Evolutionary conservation across 2,888 invertebrate species (phyloP), one percentile per base, ranked within the genome.

Genomic region (Nebria salina): DNA sequence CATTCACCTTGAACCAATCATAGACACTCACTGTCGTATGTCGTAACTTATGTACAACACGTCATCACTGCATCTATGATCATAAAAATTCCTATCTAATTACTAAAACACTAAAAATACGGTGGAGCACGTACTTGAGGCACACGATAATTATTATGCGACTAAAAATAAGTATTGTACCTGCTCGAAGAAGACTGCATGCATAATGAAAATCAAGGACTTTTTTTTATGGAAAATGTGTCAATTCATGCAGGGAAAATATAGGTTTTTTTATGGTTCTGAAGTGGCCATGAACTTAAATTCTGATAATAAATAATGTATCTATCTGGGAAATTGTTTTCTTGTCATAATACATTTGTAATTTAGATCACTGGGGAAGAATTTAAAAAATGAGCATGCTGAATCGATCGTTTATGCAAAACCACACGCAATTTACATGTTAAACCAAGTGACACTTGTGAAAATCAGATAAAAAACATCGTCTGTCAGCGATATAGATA

Each of bases 361-460:
- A 34, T 34, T 34, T 34, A 34, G 34, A 34, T 34, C 34, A 5
- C 34, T 34, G 34, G 34, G 34, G 54, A 54, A 13, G 54, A 54
- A 54, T 54, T 54, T 54, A 54, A 54, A 34, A 54, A 54, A 54
- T 54, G 54, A 54, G 13, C 54, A 54, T 11, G 0, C 8, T 3
- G 54, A 54, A 54, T 54, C 54, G 54, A 54, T 54, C 54, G 54
- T 26, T 70, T 70, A 70, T 70, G 13, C 34, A 26, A 25, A 26
- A 70, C 70, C 25, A 26, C 70, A 70, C 34, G 34, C 20, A 70
- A 68, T 15, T 68, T 70, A 70, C 34, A 70, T 70, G 20, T 70
- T 70, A 25, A 70, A 70, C 70, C 70, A 26, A 70, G 25, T 70
- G 70, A 70, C 20, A 70, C 70, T 70, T 70, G 54, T 54, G 54